Base-by-base conservation (phyloP, 2,888 invertebrate species). In the Callimorpha dominula region DNA sequence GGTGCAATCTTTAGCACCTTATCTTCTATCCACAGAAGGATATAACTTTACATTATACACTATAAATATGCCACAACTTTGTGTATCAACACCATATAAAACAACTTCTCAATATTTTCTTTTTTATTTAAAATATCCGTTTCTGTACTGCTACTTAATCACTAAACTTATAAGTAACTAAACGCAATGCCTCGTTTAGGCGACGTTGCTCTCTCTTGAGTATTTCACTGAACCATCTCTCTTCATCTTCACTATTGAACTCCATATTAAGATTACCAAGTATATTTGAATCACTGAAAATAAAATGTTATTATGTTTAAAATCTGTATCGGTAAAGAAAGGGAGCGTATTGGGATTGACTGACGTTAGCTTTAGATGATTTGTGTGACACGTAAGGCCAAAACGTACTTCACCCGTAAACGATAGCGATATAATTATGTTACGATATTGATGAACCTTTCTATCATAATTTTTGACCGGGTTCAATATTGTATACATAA, bases 191-290 rank as follows among this genome's bases (percentile, higher is more conserved):
- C 46, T 75, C 70, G 11, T 69, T 85, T 90, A 93, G 64, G 82
- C 94, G 0, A 87, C 73, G 14, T 90, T 92, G 17, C 88, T 87
- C 50, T 95, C 95, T 68, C 95, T 85, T 1, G 92, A 92, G 83
- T 95, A 95, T 74, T 95, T 95, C 42, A 95, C 95, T 1, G 93
- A 88, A 7, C 93, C 95, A 69, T 95, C 95, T 60, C 95, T 81
- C 71, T 93, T 89, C 95, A 95, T 95, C 86, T 95, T 95, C 75
- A 94, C 91, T 69, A 95, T 93, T 4, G 94, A 94, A 78, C 95
- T 95, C 94, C 94, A 93, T 65, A 95, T 94, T 17, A 95, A 85
- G 71, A 95, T 93, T 73, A 92, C 93, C 87, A 95, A 84, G 89
- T 95, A 95, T 74, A 95, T 87, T 86, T 95, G 95, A 17, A 95